These are phyloP conservation scores for Semnornis frantzii DNA, from an alignment of 2,113 vertebrate species.

Conservation along the genomic window DNA sequence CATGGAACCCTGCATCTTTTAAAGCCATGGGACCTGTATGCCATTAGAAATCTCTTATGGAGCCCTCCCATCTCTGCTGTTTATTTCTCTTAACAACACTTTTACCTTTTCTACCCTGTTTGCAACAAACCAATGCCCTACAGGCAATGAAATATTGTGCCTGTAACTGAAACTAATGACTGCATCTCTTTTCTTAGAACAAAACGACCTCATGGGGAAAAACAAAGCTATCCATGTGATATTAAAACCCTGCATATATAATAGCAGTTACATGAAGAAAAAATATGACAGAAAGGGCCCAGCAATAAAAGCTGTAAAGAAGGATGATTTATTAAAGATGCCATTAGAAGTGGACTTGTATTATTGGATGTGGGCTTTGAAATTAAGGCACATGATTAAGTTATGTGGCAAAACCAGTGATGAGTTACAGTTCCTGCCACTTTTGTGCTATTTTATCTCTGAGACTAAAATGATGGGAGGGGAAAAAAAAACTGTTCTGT, in stretches of 20 bases:
- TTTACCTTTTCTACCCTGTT: neutral
- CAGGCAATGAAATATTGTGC: rapidly evolving
- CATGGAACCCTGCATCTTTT: neutral
- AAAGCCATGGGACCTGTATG: neutral
- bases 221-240: neutral
- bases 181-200: neutral
- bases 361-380: neutral
- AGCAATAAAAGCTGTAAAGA: neutral
- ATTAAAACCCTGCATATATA: neutral
- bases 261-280: neutral
- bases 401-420: neutral
- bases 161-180: neutral
- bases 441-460: neutral
- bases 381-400: neutral
- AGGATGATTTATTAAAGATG: neutral
- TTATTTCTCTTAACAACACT: neutral
- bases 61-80: neutral
- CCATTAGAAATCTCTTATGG: neutral
- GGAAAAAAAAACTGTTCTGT: neutral
- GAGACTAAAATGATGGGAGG: neutral
- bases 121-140: neutral
- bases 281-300: neutral
- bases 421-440: neutral
- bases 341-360: neutral
- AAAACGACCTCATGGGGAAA: neutral